phyloP scores from a whole-genome alignment of 2,797 vertebrate genomes.

The Platalea minor region DNA sequence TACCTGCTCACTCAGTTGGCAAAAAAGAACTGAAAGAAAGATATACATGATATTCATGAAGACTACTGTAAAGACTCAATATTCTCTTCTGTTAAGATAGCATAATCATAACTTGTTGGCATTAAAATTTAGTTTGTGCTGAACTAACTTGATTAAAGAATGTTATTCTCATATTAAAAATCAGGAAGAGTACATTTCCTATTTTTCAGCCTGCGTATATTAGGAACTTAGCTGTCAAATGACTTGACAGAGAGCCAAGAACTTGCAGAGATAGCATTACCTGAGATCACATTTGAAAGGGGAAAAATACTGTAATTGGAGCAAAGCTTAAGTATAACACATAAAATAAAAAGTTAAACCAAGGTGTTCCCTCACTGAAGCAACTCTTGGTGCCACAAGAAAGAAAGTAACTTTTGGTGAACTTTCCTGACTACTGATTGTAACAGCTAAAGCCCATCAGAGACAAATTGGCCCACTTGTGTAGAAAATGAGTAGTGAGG shows the following conservation, averaged over 20 bases:
- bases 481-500: neutral
- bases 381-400: neutral
- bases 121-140: conserved; percentile 14
- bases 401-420: neutral
- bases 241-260: conserved; percentile 10
- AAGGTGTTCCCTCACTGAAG: neutral
- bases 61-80: neutral
- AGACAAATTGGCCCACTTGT: neutral
- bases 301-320: conserved; percentile 9
- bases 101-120: neutral
- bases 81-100: neutral
- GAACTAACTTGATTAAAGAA: neutral
- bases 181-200: neutral
- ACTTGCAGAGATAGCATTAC: neutral
- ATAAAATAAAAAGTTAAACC: conserved; percentile 33
- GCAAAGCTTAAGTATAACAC: neutral
- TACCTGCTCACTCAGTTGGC: neutral
- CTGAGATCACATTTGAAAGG: neutral
- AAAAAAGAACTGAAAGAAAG: neutral
- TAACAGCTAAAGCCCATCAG: neutral
- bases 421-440: neutral
- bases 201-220: neutral
- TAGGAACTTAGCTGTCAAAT: conserved; percentile 1
- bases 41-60: neutral
- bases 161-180: conserved; percentile 16